Evolutionary conservation across 1,140 invertebrate species (phyloP).

Genomic region (Platyscapa corneri): DNA sequence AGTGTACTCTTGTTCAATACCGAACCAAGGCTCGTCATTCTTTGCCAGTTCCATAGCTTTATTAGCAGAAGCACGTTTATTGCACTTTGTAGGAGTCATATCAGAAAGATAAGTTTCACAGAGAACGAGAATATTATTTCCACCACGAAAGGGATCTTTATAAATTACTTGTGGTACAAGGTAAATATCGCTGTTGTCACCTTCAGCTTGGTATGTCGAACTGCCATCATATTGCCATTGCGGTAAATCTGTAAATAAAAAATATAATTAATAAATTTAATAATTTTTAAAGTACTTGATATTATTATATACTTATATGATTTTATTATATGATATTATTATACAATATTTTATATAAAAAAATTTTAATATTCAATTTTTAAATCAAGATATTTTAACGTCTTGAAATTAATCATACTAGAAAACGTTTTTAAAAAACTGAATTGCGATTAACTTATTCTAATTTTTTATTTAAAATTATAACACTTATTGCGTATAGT

Average conservation of each 20-base stretch:
- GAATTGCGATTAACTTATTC: no score
- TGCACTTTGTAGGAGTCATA: constrained; percentile 80
- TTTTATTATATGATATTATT: no score
- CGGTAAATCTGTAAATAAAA: constrained; percentile 81
- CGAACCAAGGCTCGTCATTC: constrained; percentile 93
- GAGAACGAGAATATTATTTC: constrained; percentile 92
- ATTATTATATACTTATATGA: no score
- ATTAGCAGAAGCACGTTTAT: constrained; percentile 84
- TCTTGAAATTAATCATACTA: no score
- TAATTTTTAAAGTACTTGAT: neutral
- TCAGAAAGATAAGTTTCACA: constrained; percentile 87
- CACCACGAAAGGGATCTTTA: constrained; percentile 92
- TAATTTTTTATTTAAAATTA: no score
- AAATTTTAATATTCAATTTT: no score
- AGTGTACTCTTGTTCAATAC: constrained; percentile 95
- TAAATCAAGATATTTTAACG: no score
- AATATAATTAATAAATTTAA: neutral
- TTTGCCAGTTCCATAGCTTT: constrained; percentile 84
- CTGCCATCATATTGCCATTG: constrained; percentile 98
- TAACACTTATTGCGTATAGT: no score
- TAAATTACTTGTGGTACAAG: constrained; percentile 93
- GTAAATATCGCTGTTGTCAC: constrained; percentile 90
- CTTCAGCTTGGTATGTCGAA: constrained; percentile 86
- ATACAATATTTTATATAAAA: no score
- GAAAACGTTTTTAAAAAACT: no score